Evolutionary conservation across 2,888 invertebrate species (phyloP), one percentile per base, ranked within the genome.

Genomic region (Orchestes rusci): DNA sequence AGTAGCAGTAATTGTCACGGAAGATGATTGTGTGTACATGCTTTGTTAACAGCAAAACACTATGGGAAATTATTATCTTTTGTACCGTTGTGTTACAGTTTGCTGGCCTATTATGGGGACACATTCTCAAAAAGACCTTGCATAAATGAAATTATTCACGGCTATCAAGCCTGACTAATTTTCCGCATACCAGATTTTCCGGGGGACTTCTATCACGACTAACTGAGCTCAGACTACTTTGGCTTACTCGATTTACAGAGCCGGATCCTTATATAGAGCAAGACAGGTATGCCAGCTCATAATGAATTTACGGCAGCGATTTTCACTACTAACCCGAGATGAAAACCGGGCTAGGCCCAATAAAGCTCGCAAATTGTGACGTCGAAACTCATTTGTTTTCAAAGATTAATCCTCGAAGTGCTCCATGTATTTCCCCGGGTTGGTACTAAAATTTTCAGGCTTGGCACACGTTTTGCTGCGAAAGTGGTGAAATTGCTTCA

Each of bases 321-420:
- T 42, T 47, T 46, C 46, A 29, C 32, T 12, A 38, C 42, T 42
- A 42, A 46, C 39, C 43, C 35, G 31, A 43, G 43, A 47, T 30
- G 43, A 43, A 43, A 43, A 39, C 43, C 39, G 30, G 41, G 29
- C 43, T 43, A 43, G 43, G 43, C 43, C 39, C 39, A 47, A 47
- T 47, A 47, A 47, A 47, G 39, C 47, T 42, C 47, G 47, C 47
- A 47, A 47, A 47, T 47, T 47, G 47, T 47, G 47, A 47, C 47
- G 47, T 43, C 47, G 47, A 36, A 47, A 43, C 43, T 47, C 43
- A 47, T 47, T 47, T 47, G 47, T 47, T 47, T 42, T 39, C 43
- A 39, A 28, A 47, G 47, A 47, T 47, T 47, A 47, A 47, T 47
- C 47, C 47, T 47, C 43, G 30, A 47, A 47, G 47, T 47, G 47